Conservation (phyloP, 1,140 invertebrate species). For the Meteorus sp. region DNA sequence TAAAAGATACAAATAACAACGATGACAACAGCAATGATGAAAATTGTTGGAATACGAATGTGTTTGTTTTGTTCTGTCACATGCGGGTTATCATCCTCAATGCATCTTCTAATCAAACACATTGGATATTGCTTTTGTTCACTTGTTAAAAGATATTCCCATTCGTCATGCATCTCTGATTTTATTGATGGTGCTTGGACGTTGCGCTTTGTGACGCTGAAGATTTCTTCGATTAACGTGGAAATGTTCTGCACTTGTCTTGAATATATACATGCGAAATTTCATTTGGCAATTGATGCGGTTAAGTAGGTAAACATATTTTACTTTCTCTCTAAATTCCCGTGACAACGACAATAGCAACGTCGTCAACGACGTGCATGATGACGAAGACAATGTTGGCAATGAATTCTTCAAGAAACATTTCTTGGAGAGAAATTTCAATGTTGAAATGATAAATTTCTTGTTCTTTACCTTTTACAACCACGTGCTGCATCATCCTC, state of each 20-base stretch:
- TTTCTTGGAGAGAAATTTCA: conserved; percentile 2
- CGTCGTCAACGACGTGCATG: not conserved
- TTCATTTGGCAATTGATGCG: not conserved
- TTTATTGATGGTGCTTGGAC: not conserved
- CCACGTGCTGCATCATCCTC: conserved; percentile 57
- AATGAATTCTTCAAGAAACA: not conserved
- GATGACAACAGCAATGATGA: too few species aligned
- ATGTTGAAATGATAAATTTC: not conserved
- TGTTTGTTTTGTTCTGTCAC: too few species aligned
- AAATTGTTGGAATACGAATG: too few species aligned
- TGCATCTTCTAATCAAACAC: too few species aligned
- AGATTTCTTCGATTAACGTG: not conserved
- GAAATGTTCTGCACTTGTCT: not conserved
- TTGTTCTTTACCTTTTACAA: conserved; percentile 55
- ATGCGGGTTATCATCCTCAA: too few species aligned
- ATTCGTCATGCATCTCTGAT: conserved; percentile 6
- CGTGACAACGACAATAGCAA: not conserved
- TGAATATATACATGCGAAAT: not conserved
- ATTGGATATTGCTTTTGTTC: too few species aligned
- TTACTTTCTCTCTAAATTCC: conserved; percentile 3
- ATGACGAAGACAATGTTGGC: not conserved
- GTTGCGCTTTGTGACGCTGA: not conserved
- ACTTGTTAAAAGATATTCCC: too few species aligned
- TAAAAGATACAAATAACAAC: too few species aligned
- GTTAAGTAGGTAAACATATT: not conserved